Conservation (phyloP, 2,888 invertebrate genomes). For the Mythimna impura region DNA sequence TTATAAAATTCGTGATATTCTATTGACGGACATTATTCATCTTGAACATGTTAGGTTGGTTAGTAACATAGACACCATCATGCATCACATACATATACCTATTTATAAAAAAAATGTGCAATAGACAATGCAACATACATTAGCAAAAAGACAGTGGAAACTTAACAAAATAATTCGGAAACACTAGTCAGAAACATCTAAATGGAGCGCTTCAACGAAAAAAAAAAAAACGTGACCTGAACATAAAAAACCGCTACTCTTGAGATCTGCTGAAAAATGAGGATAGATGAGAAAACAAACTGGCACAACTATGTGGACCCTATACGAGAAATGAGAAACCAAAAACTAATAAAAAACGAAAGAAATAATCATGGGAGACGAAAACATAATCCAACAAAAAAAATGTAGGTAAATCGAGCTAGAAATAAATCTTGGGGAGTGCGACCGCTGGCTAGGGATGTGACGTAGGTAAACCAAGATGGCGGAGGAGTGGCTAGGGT, state of each 20-base stretch:
- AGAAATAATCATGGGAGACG: slow-evolving; percentile 63
- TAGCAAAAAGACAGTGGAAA: slow-evolving; percentile 71
- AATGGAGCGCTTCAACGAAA: slow-evolving; percentile 64
- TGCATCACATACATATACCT: slow-evolving; percentile 69
- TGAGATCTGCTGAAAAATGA: slow-evolving; percentile 66
- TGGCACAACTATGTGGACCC: slow-evolving; percentile 62
- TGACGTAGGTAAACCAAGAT: slow-evolving; percentile 66
- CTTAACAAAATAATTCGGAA: slow-evolving; percentile 66
- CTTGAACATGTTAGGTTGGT: slow-evolving; percentile 59
- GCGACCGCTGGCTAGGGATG: slow-evolving; percentile 74
- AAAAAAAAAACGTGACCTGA: slow-evolving; percentile 58
- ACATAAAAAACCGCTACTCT: slow-evolving; percentile 66
- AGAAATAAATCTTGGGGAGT: slow-evolving; percentile 70
- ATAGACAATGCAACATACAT: slow-evolving; percentile 70
- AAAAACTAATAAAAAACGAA: slow-evolving; percentile 61
- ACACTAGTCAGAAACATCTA: slow-evolving; percentile 66
- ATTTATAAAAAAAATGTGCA: slow-evolving; percentile 68
- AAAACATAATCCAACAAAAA: slow-evolving; percentile 66
- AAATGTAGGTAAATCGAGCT: slow-evolving; percentile 72
- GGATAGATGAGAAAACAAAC: slow-evolving; percentile 65
- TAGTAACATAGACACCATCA: slow-evolving; percentile 70
- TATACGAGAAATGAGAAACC: slow-evolving; percentile 64
- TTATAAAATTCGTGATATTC: slow-evolving; percentile 7
- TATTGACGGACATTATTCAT: slow-evolving; percentile 2
- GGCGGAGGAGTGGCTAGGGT: slow-evolving; percentile 70